Conservation (phyloP, 2,797 vertebrate genomes). For the Dendrocincla fuliginosa region DNA sequence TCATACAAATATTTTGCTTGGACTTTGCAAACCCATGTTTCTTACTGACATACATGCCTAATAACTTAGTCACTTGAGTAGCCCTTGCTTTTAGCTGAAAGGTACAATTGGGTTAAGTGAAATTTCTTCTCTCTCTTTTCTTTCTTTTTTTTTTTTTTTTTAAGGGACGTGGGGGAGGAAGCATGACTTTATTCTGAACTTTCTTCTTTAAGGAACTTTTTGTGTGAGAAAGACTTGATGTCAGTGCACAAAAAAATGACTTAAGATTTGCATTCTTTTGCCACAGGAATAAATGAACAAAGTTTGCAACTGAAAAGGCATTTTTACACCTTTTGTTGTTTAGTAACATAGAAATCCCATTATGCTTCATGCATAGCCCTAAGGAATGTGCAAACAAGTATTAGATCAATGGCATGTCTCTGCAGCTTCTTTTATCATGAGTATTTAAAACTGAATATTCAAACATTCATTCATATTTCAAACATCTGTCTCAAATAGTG, state of each 20-base stretch:
- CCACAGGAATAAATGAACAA: conserved; percentile 74
- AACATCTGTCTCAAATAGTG: conserved; percentile 64
- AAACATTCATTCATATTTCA: conserved; percentile 81
- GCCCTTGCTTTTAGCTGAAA: conserved; percentile 33
- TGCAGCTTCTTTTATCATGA: conserved; percentile 77
- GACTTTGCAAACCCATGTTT: background rate
- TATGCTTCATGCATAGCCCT: conserved; percentile 76
- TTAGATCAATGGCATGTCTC: conserved; percentile 77
- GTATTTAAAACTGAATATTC: conserved; percentile 81
- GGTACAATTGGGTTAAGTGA: conserved; percentile 39
- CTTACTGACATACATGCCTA: background rate
- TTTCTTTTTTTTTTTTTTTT: background rate
- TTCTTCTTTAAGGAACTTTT: conserved; percentile 62
- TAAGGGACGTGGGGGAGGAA: conserved; percentile 5
- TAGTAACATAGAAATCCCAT: conserved; percentile 76
- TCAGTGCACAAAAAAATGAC: conserved; percentile 73
- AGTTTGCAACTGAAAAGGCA: conserved; percentile 86
- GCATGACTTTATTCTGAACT: conserved; percentile 71
- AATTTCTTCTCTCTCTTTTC: background rate
- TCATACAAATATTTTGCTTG: background rate
- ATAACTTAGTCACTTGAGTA: conserved; percentile 2
- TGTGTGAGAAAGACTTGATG: conserved; percentile 67
- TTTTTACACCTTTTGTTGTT: conserved; percentile 81
- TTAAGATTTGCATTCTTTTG: conserved; percentile 78
- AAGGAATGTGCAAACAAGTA: conserved; percentile 80